Evolutionary conservation across 2,113 vertebrate genomes (phyloP).

Genomic region (Junco hyemalis): DNA sequence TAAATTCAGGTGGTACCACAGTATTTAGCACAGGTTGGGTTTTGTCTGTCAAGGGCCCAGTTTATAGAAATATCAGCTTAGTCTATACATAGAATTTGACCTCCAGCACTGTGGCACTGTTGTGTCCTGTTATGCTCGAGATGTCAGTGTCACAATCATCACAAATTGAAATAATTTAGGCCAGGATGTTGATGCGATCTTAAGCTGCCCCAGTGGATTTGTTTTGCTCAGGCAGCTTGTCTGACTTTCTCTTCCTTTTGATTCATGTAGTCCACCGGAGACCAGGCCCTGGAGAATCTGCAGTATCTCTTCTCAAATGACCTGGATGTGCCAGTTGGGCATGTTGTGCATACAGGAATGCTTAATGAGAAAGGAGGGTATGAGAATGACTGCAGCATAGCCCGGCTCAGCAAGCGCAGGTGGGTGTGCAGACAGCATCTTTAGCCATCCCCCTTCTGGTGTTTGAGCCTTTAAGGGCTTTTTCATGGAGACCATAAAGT

Average conservation of each 20-base stretch:
- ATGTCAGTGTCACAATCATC: not conserved
- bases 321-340: constrained; percentile 93
- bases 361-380: constrained; percentile 93
- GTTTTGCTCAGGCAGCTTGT: not conserved
- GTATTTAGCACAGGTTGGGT: not conserved
- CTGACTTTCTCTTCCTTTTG: not conserved
- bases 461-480: not conserved
- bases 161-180: not conserved
- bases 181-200: not conserved
- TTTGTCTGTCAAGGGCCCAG: not conserved
- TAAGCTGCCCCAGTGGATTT: not conserved
- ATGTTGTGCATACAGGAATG: constrained; percentile 97
- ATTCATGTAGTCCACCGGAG: constrained; percentile 80
- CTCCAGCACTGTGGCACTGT: not conserved
- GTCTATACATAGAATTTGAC: not conserved
- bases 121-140: rapidly evolving
- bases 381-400: constrained; percentile 97
- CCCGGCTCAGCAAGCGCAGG: constrained; percentile 93
- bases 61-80: not conserved
- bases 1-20: not conserved
- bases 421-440: not conserved
- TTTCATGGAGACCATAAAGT: not conserved
- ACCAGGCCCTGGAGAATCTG: constrained; percentile 87
- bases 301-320: constrained; percentile 95
- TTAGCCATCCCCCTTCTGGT: not conserved